A percentile compares a stretch with the other conserved stretches of the same genome.
Evolutionary conservation across 2,113 vertebrate genomes (phyloP).

Genomic region (Gymnobelideus leadbeateri): DNA sequence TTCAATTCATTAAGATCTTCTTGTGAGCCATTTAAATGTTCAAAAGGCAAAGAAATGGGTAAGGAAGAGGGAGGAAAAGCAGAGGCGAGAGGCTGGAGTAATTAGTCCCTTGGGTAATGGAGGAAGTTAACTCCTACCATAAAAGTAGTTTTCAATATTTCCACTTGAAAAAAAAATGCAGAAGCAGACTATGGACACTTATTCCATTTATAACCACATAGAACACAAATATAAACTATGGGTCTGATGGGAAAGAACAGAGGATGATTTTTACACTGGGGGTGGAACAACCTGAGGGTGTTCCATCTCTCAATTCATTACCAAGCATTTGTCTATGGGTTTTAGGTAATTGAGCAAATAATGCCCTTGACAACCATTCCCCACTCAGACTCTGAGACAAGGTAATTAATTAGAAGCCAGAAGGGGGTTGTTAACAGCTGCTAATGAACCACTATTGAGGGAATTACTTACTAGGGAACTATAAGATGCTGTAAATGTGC

Average conservation of each 20-base stretch:
- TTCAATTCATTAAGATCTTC: background rate
- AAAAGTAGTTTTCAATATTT: slow-evolving; percentile 15
- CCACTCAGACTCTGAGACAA: slow-evolving; percentile 76
- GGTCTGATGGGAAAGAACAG: slow-evolving; percentile 39
- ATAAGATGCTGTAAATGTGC: slow-evolving; percentile 61
- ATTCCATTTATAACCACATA: slow-evolving; percentile 9
- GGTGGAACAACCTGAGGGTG: slow-evolving; percentile 32
- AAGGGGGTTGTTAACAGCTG: slow-evolving; percentile 79
- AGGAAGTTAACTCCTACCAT: slow-evolving; percentile 20
- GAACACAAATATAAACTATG: slow-evolving; percentile 5
- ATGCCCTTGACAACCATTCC: slow-evolving; percentile 80
- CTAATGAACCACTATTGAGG: slow-evolving; percentile 81
- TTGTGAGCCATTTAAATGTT: background rate
- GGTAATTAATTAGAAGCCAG: slow-evolving; percentile 85
- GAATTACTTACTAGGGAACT: slow-evolving; percentile 73
- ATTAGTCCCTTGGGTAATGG: slow-evolving; percentile 26
- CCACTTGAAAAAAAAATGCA: slow-evolving; percentile 6
- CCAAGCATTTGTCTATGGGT: slow-evolving; percentile 77
- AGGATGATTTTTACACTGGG: slow-evolving; percentile 46
- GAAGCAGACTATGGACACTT: background rate
- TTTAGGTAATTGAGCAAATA: slow-evolving; percentile 85
- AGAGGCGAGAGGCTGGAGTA: slow-evolving; percentile 14
- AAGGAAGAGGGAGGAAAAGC: slow-evolving; percentile 14
- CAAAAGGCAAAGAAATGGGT: background rate
- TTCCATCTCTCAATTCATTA: slow-evolving; percentile 75